Evolutionary conservation across 2,888 invertebrate genomes (phyloP).

Genomic region (Meteorus cinctellus): DNA sequence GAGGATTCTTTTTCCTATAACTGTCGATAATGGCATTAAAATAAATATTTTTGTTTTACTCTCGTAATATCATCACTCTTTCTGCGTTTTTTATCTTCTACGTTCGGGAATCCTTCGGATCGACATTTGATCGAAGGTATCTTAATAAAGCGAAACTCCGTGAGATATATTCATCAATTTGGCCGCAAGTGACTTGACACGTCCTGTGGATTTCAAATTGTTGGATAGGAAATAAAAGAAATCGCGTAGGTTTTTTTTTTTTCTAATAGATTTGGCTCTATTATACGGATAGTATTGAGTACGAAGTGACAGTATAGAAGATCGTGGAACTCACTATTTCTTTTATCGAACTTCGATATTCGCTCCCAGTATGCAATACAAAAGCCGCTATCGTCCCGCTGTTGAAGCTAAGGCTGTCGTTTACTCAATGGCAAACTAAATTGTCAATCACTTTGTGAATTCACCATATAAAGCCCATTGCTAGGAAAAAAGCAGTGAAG

Average conservation of each 20-base stretch:
- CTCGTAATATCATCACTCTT: slow-evolving; percentile 19
- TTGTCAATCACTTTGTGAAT: slow-evolving; percentile 24
- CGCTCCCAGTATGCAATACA: slow-evolving; percentile 54
- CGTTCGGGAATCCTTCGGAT: neutral
- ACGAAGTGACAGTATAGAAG: slow-evolving; percentile 49
- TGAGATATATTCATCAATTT: neutral
- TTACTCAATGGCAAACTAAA: slow-evolving; percentile 34
- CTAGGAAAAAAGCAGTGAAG: neutral
- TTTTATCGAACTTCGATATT: slow-evolving; percentile 66
- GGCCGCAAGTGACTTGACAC: neutral
- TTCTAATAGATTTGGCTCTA: slow-evolving; percentile 54
- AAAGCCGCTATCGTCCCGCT: slow-evolving; percentile 54
- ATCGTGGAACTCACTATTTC: slow-evolving; percentile 61
- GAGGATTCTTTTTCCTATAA: slow-evolving; percentile 29
- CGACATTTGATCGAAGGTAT: neutral
- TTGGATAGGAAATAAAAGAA: slow-evolving; percentile 36
- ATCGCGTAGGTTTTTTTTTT: neutral
- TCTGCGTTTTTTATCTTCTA: neutral
- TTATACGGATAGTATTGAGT: slow-evolving; percentile 52
- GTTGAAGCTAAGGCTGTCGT: slow-evolving; percentile 46
- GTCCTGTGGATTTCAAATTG: slow-evolving; percentile 31
- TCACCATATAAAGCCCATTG: neutral
- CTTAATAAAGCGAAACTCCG: neutral
- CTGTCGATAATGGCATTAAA: neutral
- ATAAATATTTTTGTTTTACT: neutral